Evolutionary conservation across 2,888 invertebrate species (phyloP), one percentile per base, ranked within the genome.

Genomic region (Sthenelais limicola): DNA sequence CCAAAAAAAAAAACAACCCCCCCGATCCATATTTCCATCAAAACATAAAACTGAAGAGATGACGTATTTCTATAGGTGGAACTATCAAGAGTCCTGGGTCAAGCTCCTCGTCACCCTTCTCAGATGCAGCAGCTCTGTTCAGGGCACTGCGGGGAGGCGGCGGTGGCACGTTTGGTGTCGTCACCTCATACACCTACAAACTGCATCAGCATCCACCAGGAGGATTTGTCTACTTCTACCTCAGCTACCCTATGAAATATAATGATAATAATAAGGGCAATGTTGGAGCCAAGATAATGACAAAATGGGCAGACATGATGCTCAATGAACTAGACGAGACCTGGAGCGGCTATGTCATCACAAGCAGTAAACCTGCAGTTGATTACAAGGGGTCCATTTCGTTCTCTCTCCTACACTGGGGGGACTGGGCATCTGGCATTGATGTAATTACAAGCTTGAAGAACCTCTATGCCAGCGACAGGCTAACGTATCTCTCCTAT

Each of bases 81-180:
- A n/a, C n/a, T n/a, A n/a, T n/a, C n/a, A n/a, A n/a, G n/a, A n/a
- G n/a, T n/a, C n/a, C n/a, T n/a, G n/a, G n/a, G n/a, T n/a, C n/a
- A 24, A 26, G 51, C 51, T 51, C 51, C 5, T 7, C 26, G 51
- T 21, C 21, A 18, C 26, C 21, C 51, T 7, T 51, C 26, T 5
- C 51, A 28, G 56, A 68, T 49, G 26, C n/a, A n/a, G n/a, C 73
- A 0, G 74, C 74, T 12, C 47, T 78, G 5, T 79, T 80, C 72
- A 78, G 78, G 77, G 77, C 77, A 0, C 28, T 77, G n/a, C 68
- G 76, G 7, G 77, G 80, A 33, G 78, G 80, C 1, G 80, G 78
- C 3, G 77, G 76, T 0, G 76, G 77, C 3, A 49, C 58, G 3
- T 78, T 73, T 56, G 80, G 76, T 3, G 58, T 79, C 9, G 74